Base-by-base conservation (phyloP, 1,140 invertebrate species). In the Pissodes strobi region DNA sequence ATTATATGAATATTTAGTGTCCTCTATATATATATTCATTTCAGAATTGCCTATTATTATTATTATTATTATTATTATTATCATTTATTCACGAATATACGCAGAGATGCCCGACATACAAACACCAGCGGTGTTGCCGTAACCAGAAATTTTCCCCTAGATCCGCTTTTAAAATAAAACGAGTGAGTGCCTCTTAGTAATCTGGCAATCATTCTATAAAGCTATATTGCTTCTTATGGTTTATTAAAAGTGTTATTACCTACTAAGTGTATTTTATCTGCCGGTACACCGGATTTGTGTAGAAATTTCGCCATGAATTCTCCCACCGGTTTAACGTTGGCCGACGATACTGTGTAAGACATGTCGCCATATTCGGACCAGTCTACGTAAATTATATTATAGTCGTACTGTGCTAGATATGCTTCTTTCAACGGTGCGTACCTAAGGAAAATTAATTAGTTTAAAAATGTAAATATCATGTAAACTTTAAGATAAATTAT, bases 341-440 rank as follows among this genome's bases (percentile, higher is more conserved):
- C 68, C 18, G 43, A 23, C 2, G 70, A 70, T 6, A 62, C 48
- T 17, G 18, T 13, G 38, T 68, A 71, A 12, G 45, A 41, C 39
- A 64, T 46, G 21, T 58, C 57, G 1, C 45, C 70, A 18, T 68
- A 60, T 19, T 48, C 49, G 0, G 60, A 60, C 72, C 72, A 88
- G 69, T 88, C 84, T 0, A 87, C 78, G 9, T 82, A 81, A 41
- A 88, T 82, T 1, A 88, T 75, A 59, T 88, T 88, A 73, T 86
- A 83, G 34, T 84, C 73, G 30, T 79, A 78, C 27, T 81, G 77
- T 48, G 80, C 37, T 55, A 86, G 76, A 68, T 83, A 85, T 0
- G 78, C 84, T 1, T 66, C 37, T 59, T 61, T 67, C 13, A 68
- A 37, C 18, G 51, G 25, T 30, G 34, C 25, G 23, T 61, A 71